Evolutionary conservation across 2,113 vertebrate genomes (phyloP).

Genomic region (Varanus komodoensis): DNA sequence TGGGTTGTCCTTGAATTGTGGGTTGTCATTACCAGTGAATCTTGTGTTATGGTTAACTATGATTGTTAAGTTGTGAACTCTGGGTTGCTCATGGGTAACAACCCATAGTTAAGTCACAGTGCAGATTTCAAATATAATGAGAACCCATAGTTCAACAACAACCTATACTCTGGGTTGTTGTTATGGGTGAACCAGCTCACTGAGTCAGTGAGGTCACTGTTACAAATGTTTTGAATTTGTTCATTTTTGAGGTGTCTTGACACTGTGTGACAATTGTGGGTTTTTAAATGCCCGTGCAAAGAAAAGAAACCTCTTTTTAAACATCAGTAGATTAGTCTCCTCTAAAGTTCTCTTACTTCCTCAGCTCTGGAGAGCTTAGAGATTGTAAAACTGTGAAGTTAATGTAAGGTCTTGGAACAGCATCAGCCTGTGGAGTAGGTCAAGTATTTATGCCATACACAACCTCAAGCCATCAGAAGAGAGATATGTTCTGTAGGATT

Average conservation of each 20-base stretch:
- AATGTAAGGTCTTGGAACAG: background rate
- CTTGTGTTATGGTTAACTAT: too few relatives aligned
- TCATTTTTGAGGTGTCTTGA: background rate
- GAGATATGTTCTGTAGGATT: background rate
- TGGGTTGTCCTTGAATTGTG: too few relatives aligned
- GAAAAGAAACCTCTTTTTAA: background rate
- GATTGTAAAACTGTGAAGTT: background rate
- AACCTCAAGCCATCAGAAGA: background rate
- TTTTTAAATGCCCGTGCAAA: background rate
- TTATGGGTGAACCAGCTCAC: too few relatives aligned
- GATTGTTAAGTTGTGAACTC: too few relatives aligned
- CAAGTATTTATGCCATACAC: background rate
- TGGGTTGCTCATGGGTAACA: too few relatives aligned
- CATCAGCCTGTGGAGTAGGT: background rate
- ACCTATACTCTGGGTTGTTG: too few relatives aligned
- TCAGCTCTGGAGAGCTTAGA: background rate
- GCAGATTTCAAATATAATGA: too few relatives aligned
- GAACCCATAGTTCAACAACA: too few relatives aligned
- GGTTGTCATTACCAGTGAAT: too few relatives aligned
- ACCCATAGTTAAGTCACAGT: too few relatives aligned
- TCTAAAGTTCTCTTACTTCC: background rate
- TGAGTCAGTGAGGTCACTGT: background rate
- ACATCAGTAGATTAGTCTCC: background rate
- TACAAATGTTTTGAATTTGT: background rate
- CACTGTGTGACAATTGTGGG: background rate